These are phyloP conservation scores for Rhagoletis zephyria DNA, from an alignment of 1,140 invertebrate genomes.

Conservation along the genomic window DNA sequence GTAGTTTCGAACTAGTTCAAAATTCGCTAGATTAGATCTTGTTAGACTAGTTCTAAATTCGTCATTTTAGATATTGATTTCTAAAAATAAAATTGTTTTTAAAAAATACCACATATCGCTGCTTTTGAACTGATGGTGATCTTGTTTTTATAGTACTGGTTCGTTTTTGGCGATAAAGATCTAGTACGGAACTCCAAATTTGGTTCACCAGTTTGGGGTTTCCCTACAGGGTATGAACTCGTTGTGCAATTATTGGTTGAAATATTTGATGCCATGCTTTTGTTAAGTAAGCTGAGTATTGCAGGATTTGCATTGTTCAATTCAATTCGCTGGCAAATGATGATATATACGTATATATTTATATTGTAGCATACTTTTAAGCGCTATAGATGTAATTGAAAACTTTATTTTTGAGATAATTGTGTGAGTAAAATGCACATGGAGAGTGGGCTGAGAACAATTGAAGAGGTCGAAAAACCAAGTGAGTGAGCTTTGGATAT, in stretches of 20 bases:
- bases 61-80: too few relatives aligned
- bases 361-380: conserved; percentile 1
- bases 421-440: neutral
- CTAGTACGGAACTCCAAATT: too few relatives aligned
- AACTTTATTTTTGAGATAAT: neutral
- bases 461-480: neutral
- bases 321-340: conserved; percentile 11
- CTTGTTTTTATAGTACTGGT: too few relatives aligned
- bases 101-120: too few relatives aligned
- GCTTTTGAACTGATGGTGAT: too few relatives aligned
- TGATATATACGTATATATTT: neutral
- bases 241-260: neutral
- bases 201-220: too few relatives aligned
- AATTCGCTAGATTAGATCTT: too few relatives aligned
- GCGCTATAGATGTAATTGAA: neutral
- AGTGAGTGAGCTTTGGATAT: too few relatives aligned
- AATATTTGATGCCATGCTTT: neutral
- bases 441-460: neutral
- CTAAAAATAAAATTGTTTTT: too few relatives aligned
- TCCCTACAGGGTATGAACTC: neutral
- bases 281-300: neutral
- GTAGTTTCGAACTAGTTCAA: too few relatives aligned
- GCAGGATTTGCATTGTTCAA: neutral
- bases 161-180: too few relatives aligned
- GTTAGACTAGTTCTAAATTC: too few relatives aligned